phyloP scores from a whole-genome alignment of 2,888 invertebrate species.

The Sympetrum striolatum region DNA sequence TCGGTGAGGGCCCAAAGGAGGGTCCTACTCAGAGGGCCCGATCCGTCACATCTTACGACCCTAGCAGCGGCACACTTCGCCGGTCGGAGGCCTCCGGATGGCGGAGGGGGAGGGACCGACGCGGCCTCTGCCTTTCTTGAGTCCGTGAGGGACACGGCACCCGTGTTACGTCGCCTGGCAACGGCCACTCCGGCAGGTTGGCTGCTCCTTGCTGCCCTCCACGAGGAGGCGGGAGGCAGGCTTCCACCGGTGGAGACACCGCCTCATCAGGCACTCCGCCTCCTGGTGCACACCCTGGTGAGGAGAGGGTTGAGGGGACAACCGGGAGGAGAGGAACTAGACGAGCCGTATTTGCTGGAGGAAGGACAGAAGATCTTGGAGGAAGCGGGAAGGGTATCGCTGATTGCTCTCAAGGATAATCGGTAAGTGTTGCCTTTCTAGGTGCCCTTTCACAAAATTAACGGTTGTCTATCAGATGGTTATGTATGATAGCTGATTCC shows the following conservation, averaged over 20 bases:
- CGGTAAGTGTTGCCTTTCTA: background rate
- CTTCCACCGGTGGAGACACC: background rate
- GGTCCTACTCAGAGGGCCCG: conserved; percentile 61
- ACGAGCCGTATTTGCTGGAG: conserved; percentile 50
- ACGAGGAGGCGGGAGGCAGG: conserved; percentile 54
- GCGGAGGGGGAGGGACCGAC: background rate
- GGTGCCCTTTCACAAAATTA: too few relatives aligned
- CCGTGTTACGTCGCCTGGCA: background rate
- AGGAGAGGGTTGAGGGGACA: conserved; percentile 65
- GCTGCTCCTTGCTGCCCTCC: conserved; percentile 53
- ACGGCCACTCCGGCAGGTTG: conserved; percentile 43
- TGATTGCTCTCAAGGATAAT: conserved; percentile 48
- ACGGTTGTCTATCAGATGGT: too few relatives aligned
- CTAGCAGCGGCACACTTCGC: conserved; percentile 61
- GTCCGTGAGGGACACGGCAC: background rate
- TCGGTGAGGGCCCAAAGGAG: conserved; percentile 60
- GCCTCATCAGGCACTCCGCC: conserved; percentile 50
- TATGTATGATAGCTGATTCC: too few relatives aligned
- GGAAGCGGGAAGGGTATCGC: conserved; percentile 58
- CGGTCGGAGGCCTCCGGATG: conserved; percentile 50
- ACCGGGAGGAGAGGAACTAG: conserved; percentile 63
- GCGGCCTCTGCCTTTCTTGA: background rate
- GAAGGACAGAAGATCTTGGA: conserved; percentile 33
- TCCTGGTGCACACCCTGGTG: conserved; percentile 59
- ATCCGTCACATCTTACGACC: conserved; percentile 62